phyloP scores from a whole-genome alignment of 2,797 vertebrate genomes.

The Zalophus californianus region DNA sequence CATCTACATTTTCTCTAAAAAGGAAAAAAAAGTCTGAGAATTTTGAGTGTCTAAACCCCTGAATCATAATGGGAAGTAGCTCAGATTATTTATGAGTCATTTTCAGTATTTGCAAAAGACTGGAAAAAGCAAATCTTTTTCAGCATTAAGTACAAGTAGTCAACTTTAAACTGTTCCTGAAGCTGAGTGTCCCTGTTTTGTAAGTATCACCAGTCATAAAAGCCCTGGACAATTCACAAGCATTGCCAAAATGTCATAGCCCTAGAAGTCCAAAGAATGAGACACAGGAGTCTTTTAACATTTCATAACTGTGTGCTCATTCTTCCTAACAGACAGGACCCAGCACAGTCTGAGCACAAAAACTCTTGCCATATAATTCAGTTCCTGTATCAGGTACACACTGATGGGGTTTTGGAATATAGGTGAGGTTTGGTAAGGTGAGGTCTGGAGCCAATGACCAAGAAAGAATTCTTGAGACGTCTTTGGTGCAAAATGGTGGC shows the following conservation, averaged over 20 bases:
- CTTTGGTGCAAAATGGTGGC: too few relatives aligned
- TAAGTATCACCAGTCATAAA: neutral
- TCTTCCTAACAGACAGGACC: neutral
- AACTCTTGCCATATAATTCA: neutral
- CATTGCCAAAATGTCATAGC: neutral
- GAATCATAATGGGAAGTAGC: neutral
- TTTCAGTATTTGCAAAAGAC: constrained; percentile 6
- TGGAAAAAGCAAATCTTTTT: neutral
- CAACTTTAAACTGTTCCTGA: neutral
- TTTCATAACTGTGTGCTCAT: neutral
- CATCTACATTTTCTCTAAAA: neutral
- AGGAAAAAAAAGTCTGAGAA: neutral
- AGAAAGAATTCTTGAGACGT: too few relatives aligned
- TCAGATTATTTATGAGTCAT: neutral
- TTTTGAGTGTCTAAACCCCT: neutral
- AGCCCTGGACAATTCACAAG: neutral
- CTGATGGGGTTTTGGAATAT: neutral
- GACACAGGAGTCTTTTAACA: neutral
- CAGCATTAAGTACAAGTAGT: neutral
- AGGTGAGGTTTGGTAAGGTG: neutral
- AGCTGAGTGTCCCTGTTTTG: neutral
- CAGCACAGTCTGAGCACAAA: neutral
- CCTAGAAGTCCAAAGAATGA: constrained; percentile 11
- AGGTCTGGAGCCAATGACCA: too few relatives aligned
- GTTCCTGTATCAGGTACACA: neutral